Percentiles rank a stretch among this genome's conserved stretches.
Conservation (phyloP, 2,888 invertebrate genomes). For the Suillia variegata region DNA sequence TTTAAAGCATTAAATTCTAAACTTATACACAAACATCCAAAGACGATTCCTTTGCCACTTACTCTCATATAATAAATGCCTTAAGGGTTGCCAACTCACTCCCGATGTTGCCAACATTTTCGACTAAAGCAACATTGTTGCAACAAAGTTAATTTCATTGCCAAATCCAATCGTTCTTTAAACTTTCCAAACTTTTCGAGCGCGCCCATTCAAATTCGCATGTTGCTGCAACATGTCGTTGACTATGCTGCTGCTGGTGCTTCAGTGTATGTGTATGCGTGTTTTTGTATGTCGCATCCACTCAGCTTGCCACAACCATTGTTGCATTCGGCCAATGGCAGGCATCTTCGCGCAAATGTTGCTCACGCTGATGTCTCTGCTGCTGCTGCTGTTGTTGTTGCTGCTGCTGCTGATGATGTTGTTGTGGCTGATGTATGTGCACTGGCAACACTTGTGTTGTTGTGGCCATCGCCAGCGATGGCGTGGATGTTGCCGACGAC, state of each 20-base stretch:
- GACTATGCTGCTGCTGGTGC: background rate
- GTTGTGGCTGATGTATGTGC: slow-evolving; percentile 32
- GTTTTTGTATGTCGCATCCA: slow-evolving; percentile 17
- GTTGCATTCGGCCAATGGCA: slow-evolving; percentile 54
- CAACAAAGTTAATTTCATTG: no score
- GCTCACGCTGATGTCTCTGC: slow-evolving; percentile 32
- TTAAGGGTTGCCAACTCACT: no score
- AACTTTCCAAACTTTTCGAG: slow-evolving; percentile 39
- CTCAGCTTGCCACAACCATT: slow-evolving; percentile 60
- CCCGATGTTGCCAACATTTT: no score
- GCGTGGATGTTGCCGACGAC: slow-evolving; percentile 46
- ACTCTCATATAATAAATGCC: no score
- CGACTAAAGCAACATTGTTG: no score
- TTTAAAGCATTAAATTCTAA: no score
- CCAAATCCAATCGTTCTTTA: slow-evolving; percentile 53
- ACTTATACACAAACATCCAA: no score
- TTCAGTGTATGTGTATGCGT: no score
- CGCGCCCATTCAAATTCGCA: slow-evolving; percentile 43
- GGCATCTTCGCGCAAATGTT: slow-evolving; percentile 35
- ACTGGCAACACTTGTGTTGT: slow-evolving; percentile 29
- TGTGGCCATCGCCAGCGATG: slow-evolving; percentile 35
- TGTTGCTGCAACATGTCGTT: background rate
- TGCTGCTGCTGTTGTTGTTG: slow-evolving; percentile 28
- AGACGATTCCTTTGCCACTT: no score
- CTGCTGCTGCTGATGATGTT: slow-evolving; percentile 30